Conservation (phyloP, 2,113 vertebrate genomes). For the Rhipidura dahli region DNA sequence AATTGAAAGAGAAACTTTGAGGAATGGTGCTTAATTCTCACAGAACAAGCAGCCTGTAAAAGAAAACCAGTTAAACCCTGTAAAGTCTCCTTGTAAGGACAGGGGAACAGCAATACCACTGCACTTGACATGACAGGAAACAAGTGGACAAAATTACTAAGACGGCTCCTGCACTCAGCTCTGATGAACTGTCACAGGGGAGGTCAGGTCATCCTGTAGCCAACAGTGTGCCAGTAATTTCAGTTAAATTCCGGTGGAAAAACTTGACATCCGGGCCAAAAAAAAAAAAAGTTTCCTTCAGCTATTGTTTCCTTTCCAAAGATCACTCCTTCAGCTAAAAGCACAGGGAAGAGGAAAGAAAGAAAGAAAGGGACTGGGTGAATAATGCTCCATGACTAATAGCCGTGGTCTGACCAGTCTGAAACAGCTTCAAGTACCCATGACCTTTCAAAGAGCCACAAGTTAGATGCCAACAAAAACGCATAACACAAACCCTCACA, state of each 20-base stretch:
- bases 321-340: constrained; percentile 33
- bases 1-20: background rate
- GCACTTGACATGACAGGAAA: background rate
- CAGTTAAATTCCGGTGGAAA: constrained; percentile 20
- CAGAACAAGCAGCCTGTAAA: background rate
- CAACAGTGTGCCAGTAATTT: background rate
- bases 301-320: constrained; percentile 62
- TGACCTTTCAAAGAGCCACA: constrained; percentile 48
- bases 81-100: background rate
- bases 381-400: constrained; percentile 70
- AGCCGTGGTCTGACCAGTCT: constrained; percentile 33
- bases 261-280: constrained; percentile 31
- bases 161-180: background rate
- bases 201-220: background rate
- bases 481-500: constrained; percentile 12
- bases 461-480: constrained; percentile 24
- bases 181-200: background rate
- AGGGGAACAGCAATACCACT: background rate
- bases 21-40: background rate
- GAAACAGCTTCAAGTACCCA: constrained; percentile 26
- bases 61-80: background rate
- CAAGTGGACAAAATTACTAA: background rate
- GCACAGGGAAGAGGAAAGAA: constrained; percentile 17
- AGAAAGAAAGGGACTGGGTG: background rate
- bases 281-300: background rate